Evolutionary conservation across 2,113 vertebrate genomes (phyloP).

Genomic region (Astur gentilis): DNA sequence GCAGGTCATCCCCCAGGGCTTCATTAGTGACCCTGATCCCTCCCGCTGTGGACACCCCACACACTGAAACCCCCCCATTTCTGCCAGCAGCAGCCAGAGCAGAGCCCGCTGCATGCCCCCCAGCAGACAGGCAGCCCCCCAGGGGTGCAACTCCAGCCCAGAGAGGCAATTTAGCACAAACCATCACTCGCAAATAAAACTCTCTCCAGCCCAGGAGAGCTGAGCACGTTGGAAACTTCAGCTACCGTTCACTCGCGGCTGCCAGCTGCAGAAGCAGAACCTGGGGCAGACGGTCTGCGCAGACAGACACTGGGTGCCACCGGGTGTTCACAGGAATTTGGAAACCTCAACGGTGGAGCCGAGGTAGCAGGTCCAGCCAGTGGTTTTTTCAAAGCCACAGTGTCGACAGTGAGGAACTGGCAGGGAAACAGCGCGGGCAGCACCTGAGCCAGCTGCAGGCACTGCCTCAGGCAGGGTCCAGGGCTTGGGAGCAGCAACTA

Average conservation of each 20-base stretch:
- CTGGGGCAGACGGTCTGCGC: fast-evolving
- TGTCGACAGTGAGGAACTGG: fast-evolving
- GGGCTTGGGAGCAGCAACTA: not conserved
- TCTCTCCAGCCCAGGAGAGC: fast-evolving
- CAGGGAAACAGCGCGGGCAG: not conserved
- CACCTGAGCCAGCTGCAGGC: not conserved
- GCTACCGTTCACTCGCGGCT: not conserved
- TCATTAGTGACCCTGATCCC: too few relatives aligned
- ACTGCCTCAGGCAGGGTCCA: too few relatives aligned
- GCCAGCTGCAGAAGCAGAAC: not conserved
- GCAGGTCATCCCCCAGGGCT: fast-evolving
- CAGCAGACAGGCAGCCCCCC: not conserved
- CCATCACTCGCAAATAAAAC: fast-evolving
- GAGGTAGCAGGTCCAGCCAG: too few relatives aligned
- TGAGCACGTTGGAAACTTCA: fast-evolving
- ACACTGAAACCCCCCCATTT: too few relatives aligned
- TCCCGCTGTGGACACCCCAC: fast-evolving
- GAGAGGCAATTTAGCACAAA: not conserved
- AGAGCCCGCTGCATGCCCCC: too few relatives aligned
- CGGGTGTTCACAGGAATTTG: fast-evolving
- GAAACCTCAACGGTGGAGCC: not conserved
- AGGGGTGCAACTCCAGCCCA: not conserved
- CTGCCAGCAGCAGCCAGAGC: not conserved
- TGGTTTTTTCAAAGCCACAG: not conserved
- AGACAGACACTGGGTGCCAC: not conserved